Conservation (phyloP, 1,140 invertebrate species). For the Ceratitis capitata region DNA sequence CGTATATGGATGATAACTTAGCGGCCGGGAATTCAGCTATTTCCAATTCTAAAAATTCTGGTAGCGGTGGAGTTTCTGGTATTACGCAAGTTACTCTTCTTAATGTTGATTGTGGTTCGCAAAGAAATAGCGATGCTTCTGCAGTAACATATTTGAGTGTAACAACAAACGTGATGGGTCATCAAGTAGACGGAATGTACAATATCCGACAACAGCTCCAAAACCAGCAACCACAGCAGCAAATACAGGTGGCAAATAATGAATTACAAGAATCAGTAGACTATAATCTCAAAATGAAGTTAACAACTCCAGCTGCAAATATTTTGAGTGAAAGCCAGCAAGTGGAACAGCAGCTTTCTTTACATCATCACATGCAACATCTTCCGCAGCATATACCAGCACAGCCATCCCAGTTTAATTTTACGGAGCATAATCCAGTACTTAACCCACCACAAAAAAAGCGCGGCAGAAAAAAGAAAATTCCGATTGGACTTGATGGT, state of each 20-base stretch:
- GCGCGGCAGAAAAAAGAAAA: slow-evolving; percentile 41
- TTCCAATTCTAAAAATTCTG: not conserved
- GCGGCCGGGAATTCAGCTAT: not conserved
- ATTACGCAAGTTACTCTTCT: not conserved
- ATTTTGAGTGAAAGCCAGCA: not conserved
- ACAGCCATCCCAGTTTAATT: not conserved
- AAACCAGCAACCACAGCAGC: not conserved
- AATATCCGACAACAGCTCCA: not conserved
- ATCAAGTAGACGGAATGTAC: not conserved
- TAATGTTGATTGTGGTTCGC: not conserved
- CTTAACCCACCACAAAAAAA: slow-evolving; percentile 24
- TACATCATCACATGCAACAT: not conserved
- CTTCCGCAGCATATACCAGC: not conserved
- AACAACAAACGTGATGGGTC: not conserved
- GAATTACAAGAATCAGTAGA: not conserved
- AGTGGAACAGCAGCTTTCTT: not conserved
- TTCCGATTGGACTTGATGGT: not conserved
- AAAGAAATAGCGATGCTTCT: not conserved
- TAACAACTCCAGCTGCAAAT: not conserved
- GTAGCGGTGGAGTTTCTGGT: not conserved
- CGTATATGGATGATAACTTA: not conserved
- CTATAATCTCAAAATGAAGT: not conserved
- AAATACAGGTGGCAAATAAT: not conserved
- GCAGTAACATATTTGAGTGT: not conserved
- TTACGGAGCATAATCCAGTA: not conserved